These are phyloP conservation scores for Cosmorhoe ocellata DNA, from an alignment of 2,888 invertebrate species.

Conservation along the genomic window DNA sequence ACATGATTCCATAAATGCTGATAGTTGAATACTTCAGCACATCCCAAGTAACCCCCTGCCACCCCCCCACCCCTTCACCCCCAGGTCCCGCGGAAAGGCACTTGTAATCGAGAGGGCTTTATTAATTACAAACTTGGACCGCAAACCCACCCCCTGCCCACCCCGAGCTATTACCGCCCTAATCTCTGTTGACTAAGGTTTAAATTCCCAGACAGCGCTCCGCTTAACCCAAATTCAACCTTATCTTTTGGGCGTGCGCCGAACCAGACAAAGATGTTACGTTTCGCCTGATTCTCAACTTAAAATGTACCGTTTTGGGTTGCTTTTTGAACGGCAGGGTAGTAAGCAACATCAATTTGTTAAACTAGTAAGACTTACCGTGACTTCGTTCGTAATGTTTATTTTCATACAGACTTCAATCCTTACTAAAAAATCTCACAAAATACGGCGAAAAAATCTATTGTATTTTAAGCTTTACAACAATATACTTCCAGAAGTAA, in stretches of 20 bases:
- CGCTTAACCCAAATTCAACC: conserved; percentile 65
- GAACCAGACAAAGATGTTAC: conserved; percentile 37
- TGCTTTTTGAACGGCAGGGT: conserved; percentile 36
- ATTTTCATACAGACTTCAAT: too few species aligned
- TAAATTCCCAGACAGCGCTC: conserved; percentile 57
- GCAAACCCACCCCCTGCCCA: conserved; percentile 53
- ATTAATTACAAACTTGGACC: conserved; percentile 82
- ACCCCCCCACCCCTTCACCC: too few species aligned
- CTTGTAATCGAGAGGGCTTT: conserved; percentile 81
- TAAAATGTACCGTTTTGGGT: conserved; percentile 39
- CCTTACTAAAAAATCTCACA: too few species aligned
- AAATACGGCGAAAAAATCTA: too few species aligned
- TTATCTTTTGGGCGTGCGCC: conserved; percentile 77
- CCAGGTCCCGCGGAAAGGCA: conserved; percentile 71
- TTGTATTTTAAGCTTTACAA: too few species aligned
- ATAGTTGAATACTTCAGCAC: conserved; percentile 22
- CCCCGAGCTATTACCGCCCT: conserved; percentile 59
- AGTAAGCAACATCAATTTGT: conserved; percentile 73
- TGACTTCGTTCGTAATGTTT: too few species aligned
- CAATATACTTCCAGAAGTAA: too few species aligned
- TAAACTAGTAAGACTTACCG: too few species aligned
- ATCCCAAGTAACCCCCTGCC: conserved; percentile 36
- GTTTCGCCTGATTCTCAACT: conserved; percentile 54
- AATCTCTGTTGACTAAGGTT: conserved; percentile 61
- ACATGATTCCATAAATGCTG: conserved; percentile 23